phyloP scores from a whole-genome alignment of 2,888 invertebrate genomes.

The Andrena fulva region DNA sequence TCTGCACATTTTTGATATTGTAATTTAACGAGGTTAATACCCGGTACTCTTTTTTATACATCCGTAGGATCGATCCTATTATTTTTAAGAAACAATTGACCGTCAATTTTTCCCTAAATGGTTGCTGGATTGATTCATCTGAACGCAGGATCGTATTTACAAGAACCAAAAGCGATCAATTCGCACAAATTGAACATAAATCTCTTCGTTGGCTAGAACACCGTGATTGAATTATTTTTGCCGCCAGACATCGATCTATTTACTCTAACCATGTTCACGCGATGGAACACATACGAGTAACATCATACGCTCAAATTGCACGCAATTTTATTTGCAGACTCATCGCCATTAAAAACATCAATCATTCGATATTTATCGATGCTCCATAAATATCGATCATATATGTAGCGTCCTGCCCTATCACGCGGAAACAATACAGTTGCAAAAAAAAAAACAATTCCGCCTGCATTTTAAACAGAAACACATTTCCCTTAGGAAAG shows the following conservation, averaged over 20 bases:
- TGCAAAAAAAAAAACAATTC: neutral
- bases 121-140: conserved; percentile 15
- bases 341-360: neutral
- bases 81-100: conserved; percentile 33
- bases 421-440: neutral
- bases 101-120: conserved; percentile 10
- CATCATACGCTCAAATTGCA: conserved; percentile 2
- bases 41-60: too few relatives aligned
- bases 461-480: too few relatives aligned
- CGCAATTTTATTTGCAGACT: conserved; percentile 30
- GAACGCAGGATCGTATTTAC: conserved; percentile 6
- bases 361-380: conserved; percentile 3
- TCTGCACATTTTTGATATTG: conserved; percentile 27
- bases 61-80: neutral
- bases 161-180: conserved; percentile 19
- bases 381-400: neutral
- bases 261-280: conserved; percentile 1
- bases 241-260: conserved; percentile 38
- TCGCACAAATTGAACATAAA: conserved; percentile 48
- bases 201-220: conserved; percentile 16
- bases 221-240: conserved; percentile 46
- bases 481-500: neutral
- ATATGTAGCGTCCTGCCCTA: neutral
- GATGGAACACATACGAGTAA: neutral
- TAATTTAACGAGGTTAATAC: neutral